phyloP scores from a whole-genome alignment of 2,113 vertebrate genomes.

The Mormyrus iriodes region DNA sequence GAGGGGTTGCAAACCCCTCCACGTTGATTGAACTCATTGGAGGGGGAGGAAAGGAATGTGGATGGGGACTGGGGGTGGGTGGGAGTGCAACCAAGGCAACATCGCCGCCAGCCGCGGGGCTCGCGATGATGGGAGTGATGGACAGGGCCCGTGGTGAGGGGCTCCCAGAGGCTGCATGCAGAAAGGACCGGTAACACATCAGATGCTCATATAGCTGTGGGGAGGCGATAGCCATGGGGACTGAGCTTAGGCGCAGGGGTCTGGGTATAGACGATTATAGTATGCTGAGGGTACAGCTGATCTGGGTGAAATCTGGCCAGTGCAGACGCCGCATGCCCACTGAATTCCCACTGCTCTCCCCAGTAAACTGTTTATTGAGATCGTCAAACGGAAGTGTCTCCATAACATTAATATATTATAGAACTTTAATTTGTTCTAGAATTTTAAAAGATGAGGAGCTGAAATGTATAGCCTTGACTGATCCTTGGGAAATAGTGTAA shows the following conservation, averaged over 20 bases:
- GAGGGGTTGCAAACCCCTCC: slow-evolving; percentile 32
- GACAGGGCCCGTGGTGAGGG: slow-evolving; percentile 18
- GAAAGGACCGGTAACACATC: not conserved
- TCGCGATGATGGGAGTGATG: slow-evolving; percentile 33
- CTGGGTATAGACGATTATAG: not conserved
- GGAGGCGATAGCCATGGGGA: too few relatives aligned
- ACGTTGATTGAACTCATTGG: not conserved
- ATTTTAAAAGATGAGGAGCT: not conserved
- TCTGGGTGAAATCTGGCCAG: not conserved
- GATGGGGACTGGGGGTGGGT: slow-evolving; percentile 11
- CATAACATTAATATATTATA: not conserved
- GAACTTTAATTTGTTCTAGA: not conserved
- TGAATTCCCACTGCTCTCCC: not conserved
- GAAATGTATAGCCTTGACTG: not conserved
- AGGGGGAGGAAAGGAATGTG: slow-evolving; percentile 19
- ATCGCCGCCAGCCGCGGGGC: slow-evolving; percentile 59
- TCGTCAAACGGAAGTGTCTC: not conserved
- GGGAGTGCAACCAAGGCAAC: slow-evolving; percentile 50
- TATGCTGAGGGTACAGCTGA: not conserved
- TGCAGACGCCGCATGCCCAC: too few relatives aligned
- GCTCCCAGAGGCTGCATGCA: not conserved
- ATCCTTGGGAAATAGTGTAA: too few relatives aligned
- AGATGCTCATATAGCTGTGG: not conserved
- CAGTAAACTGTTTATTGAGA: not conserved
- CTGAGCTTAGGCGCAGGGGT: not conserved